Evolutionary conservation across 2,113 vertebrate genomes (phyloP).

Genomic region (Dasyornis broadbenti): DNA sequence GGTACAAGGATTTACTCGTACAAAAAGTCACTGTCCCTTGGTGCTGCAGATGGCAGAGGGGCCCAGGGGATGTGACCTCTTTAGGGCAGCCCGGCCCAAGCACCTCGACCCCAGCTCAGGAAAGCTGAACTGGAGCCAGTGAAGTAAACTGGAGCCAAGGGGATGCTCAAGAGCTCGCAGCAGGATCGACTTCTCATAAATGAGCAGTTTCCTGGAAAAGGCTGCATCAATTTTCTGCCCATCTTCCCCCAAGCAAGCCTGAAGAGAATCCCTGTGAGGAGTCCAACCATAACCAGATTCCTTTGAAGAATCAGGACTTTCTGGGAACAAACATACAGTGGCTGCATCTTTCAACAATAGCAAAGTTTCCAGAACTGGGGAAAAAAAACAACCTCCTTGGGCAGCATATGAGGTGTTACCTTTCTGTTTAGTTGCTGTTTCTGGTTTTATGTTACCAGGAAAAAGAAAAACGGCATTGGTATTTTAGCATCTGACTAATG

Average conservation of each 20-base stretch:
- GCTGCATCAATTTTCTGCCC: not conserved
- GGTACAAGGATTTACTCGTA: accelerated
- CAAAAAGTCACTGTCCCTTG: not conserved
- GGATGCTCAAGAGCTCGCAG: not conserved
- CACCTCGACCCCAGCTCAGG: accelerated
- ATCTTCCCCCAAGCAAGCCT: not conserved
- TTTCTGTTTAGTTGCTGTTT: not conserved
- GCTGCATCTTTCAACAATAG: not conserved
- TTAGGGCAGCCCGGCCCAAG: not conserved
- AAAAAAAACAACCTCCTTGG: not conserved
- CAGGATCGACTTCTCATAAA: not conserved
- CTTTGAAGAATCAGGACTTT: not conserved
- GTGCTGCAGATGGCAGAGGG: not conserved
- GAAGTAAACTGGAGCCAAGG: not conserved
- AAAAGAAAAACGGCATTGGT: not conserved
- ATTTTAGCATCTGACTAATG: conserved; percentile 17
- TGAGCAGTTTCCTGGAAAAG: not conserved
- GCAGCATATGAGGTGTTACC: not conserved
- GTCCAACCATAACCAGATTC: not conserved
- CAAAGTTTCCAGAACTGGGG: not conserved
- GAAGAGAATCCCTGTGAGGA: not conserved
- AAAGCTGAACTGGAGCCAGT: not conserved
- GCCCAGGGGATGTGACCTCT: not conserved
- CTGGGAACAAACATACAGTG: not conserved
- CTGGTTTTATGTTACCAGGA: not conserved